Evolutionary conservation across 2,113 vertebrate species (phyloP), one percentile per base, ranked within the genome.

Genomic region (Pardalotus punctatus): DNA sequence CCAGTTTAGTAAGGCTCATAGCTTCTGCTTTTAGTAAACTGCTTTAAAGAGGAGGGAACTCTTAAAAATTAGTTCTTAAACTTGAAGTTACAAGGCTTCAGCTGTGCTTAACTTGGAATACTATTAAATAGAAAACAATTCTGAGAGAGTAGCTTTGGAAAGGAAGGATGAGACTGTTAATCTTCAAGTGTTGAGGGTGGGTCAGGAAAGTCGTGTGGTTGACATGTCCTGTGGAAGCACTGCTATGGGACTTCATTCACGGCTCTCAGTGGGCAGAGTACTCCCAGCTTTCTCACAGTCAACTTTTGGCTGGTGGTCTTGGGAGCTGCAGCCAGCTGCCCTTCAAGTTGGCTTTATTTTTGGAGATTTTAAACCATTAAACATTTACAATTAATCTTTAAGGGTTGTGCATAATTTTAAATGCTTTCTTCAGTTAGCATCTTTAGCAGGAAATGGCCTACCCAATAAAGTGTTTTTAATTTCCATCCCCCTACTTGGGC

Each of bases 1-100:
- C 57, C 65, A 31, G 10, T 97, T 96, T 92, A 95, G 95, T 87
- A 90, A 72, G 76, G 84, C 86, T 94, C 76, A 91, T 94, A 60
- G 92, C 81, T 98, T 97, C 84, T 97, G 95, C 93, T 97, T 98
- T 97, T 97, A 94, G 88, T 94, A 66, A 97, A 90, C 60, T 43
- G 81, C 89, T 91, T 81, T 81, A 83, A 94, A 95, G 69, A 53
- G 83, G 28, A 53, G 66, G 86, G 31, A 78, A 69, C 24, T 88
- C 50, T 12, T 3, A 21, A 40, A 71, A 70, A 77, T 20, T 19
- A 12, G 31, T 94, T 91, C 72, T 88, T 95, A 56, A 95, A 80
- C 74, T 43, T 61, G 12, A 84, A 88, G 85, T 84, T 94, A 28
- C 38, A 85, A 86, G 69, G 54, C 89, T 97, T 97, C 36, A 80